phyloP scores from a whole-genome alignment of 2,797 vertebrate genomes.

The Pangasius sanitwongsei region DNA sequence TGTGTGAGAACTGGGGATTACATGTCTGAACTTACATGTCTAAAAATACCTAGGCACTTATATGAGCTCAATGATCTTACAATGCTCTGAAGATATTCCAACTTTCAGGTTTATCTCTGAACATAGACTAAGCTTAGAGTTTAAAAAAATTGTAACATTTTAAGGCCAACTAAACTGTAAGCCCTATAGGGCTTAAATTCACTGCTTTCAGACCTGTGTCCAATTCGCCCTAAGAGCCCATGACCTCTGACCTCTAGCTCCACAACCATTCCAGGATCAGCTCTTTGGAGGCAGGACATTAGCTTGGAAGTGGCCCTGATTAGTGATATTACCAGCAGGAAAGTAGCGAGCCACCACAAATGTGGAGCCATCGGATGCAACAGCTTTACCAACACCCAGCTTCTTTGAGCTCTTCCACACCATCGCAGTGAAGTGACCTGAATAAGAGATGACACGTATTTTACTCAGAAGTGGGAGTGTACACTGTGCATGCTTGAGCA shows the following conservation, averaged over 20 bases:
- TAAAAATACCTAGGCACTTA: neutral
- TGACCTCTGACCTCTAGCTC: conserved; percentile 47
- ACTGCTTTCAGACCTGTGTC: conserved; percentile 9
- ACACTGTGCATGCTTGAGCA: neutral
- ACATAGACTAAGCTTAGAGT: conserved; percentile 27
- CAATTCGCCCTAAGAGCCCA: neutral
- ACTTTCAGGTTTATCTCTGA: neutral
- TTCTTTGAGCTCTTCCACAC: conserved; percentile 92
- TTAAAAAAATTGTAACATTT: neutral
- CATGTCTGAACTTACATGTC: neutral
- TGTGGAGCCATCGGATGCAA: conserved; percentile 89
- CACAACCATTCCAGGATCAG: conserved; percentile 59
- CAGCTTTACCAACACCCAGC: conserved; percentile 91
- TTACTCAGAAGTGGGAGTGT: neutral
- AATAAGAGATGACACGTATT: conserved; percentile 10
- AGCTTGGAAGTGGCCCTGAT: conserved; percentile 92
- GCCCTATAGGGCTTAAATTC: conserved; percentile 3
- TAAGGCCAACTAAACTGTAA: conserved; percentile 25
- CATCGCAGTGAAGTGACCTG: conserved; percentile 98
- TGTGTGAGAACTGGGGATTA: neutral
- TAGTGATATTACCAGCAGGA: conserved; percentile 94
- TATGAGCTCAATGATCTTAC: neutral
- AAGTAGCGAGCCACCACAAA: conserved; percentile 97
- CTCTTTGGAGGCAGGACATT: conserved; percentile 88
- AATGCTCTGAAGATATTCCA: neutral